Base-by-base conservation (phyloP, 2,888 invertebrate genomes). In the Ennomos fuscantarius region DNA sequence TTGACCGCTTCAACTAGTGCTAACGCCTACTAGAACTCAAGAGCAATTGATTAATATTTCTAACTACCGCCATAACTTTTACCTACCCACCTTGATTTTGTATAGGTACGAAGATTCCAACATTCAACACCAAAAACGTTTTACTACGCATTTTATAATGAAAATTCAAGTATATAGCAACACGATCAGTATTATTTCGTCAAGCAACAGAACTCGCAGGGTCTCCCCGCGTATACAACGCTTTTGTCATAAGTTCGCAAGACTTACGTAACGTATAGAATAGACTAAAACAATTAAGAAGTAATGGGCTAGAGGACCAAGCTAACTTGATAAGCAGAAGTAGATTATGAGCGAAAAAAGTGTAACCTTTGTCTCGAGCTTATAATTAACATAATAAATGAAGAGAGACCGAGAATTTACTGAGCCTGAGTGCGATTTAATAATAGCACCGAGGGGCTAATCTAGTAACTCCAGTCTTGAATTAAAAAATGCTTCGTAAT, bases 361-460 rank as follows among this genome's bases (percentile, higher is more conserved):
- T 53, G 51, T 49, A 49, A 64, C 64, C 66, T 66, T 69, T 70
- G 65, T 66, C 52, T 49, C 63, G 43, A 62, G 63, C 67, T 70
- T 63, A 66, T 72, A 73, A 70, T 70, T 63, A 72, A 71, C 73
- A 69, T 72, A 68, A 72, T 68, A 66, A 73, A 72, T 70, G 62
- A 66, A 59, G 65, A 61, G 60, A 49, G 60, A 65, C 49, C 54
- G 48, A 60, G 53, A 57, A 63, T 60, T 52, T 56, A 62, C 61
- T 55, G 57, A 56, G 53, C 50, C 65, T 62, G 66, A 69, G 65
- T 63, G 63, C 60, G 63, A 67, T 65, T 65, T 65, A 65, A 67
- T 63, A 63, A 65, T 61, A 58, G 58, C 61, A 59, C 53, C 36
- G 49, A 52, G 58, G 49, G 49, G 53, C 42, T 65, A 66, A 70